Base-by-base conservation (phyloP, 2,113 vertebrate species). In the Varanus salvator region DNA sequence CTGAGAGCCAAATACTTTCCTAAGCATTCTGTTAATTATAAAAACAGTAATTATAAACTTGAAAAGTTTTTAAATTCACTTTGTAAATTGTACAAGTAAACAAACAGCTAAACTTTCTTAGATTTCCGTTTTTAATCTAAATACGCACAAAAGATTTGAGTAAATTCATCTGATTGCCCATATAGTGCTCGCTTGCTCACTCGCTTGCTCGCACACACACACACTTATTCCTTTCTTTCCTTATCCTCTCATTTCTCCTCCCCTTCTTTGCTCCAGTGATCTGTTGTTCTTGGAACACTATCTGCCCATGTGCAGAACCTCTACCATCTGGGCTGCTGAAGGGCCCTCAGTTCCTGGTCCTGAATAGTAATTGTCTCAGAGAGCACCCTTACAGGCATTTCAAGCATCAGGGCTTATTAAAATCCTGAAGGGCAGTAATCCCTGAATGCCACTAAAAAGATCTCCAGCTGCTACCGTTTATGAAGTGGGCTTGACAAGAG, bases 371-470 rank as follows among this genome's bases (percentile, higher is more conserved):
- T 97, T 97, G 97, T 97, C 96, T 97, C 95, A 96, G 96, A 96
- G 96, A 97, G 97, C 94, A 95, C 95, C 97, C 96, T 97, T 95
- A 96, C 95, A 96, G 97, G 95, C 96, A 95, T 96, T 96, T 95
- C 90, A 97, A 96, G 97, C 96, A 96, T 96, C 92, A 91, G 89
- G 93, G 96, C 96, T 97, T 97, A 98, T 98, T 97, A 97, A 97
- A 97, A 97, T 97, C 97, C 97, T 97, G 89, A 98, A 98, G 97
- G 97, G 96, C 97, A 97, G 95, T 98, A 98, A 98, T 98, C 97
- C 97, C 95, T 95, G 95, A 98, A 97, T 98, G 94, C 96, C 95
- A 95, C 96, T 97, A 95, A 97, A 97, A 96, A 96, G 97, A 96
- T 95, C 96, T 97, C 97, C 98, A 98, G 97, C 97, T 98, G 98